phyloP scores from a whole-genome alignment of 2,113 vertebrate genomes.

The Chaetodon trifascialis region DNA sequence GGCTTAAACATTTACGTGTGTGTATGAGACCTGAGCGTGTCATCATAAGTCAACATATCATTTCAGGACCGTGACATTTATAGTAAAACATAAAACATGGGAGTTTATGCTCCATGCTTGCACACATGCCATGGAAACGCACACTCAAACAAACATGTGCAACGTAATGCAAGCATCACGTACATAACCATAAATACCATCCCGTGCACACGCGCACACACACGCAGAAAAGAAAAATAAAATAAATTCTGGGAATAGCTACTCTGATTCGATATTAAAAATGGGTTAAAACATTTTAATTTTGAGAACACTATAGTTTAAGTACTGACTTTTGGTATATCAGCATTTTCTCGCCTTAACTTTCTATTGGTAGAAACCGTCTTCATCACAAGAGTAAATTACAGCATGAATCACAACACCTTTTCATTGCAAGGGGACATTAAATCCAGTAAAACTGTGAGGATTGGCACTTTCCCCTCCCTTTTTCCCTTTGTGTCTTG shows the following conservation, averaged over 20 bases:
- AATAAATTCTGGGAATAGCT: too few species aligned
- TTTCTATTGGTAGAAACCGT: background rate
- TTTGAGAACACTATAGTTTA: background rate
- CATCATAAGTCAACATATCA: constrained; percentile 31
- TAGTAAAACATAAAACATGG: constrained; percentile 45
- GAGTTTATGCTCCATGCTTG: constrained; percentile 8
- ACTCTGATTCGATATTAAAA: background rate
- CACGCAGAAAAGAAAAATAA: too few species aligned
- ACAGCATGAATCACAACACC: background rate
- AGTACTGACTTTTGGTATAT: background rate
- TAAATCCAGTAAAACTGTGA: background rate
- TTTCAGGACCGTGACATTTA: constrained; percentile 41
- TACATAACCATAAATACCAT: background rate
- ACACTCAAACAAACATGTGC: background rate
- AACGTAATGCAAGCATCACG: background rate
- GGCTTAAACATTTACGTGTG: constrained; percentile 13
- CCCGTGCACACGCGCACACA: background rate
- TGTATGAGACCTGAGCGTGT: constrained; percentile 21
- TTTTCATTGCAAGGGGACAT: background rate
- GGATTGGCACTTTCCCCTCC: too few species aligned
- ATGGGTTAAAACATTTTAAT: background rate
- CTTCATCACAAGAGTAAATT: background rate
- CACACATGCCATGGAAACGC: background rate
- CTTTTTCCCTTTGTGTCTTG: too few species aligned
- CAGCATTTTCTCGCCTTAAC: background rate